Evolutionary conservation across 2,888 invertebrate species (phyloP), one percentile per base, ranked within the genome.

Genomic region (Lycophotia porphyrea): DNA sequence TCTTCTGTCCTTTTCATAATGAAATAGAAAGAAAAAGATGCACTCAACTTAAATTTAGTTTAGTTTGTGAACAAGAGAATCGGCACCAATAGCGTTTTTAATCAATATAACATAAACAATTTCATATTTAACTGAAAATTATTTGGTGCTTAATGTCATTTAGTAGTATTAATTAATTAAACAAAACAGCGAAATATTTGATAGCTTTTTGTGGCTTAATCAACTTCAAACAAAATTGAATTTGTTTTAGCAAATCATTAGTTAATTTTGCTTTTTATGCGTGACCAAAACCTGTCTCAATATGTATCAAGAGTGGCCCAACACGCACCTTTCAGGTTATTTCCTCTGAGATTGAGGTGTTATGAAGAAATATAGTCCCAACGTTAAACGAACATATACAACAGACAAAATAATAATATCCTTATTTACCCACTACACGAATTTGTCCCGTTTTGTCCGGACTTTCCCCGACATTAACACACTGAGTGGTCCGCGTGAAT

Each of bases 401-500:
- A 68, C 42, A 44, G 31, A 64, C 47, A 78, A 74, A 79, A 82
- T 80, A 79, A 84, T 80, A 84, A 87, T 81, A 76, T 81, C 64
- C 74, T 77, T 80, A 87, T 87, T 85, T 87, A 81, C 76, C 76
- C 71, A 65, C 81, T 76, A 76, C 66, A 77, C 74, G 85, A 86
- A 84, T 88, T 86, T 88, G 87, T 88, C 85, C 79, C 61, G 72
- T 86, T 82, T 87, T 85, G 83, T 83, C 75, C 83, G 44, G 83
- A 88, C 85, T 88, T 88, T 89, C 86, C 84, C 80, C 79, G 82
- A 88, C 88, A 88, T 89, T 89, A 87, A 86, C 86, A 81, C 88
- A 88, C 88, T 84, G 88, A 88, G 85, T 89, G 90, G 91, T 88
- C 89, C 76, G 63, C 76, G 84, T 92, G 92, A 94, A 90, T 90